These are phyloP conservation scores for Temnothorax longispinosus DNA, from an alignment of 1,140 invertebrate species.

Conservation along the genomic window DNA sequence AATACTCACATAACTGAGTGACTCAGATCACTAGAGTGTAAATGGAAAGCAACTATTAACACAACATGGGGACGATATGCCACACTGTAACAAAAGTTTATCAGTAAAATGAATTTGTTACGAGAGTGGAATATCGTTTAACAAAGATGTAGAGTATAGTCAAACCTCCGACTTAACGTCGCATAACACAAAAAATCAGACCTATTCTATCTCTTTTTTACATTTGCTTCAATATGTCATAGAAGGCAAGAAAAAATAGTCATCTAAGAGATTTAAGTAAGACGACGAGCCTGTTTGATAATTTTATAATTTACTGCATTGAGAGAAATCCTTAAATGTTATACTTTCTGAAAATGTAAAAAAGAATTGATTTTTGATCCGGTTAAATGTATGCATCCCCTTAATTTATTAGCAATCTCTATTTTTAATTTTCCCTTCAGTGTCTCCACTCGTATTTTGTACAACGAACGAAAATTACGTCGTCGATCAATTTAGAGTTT, in stretches of 20 bases:
- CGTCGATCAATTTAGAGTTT: neutral
- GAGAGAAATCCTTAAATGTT: neutral
- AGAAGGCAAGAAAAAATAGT: neutral
- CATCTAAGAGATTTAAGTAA: neutral
- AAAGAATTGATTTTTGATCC: neutral
- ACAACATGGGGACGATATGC: neutral
- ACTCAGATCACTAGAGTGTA: no score
- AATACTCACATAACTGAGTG: no score
- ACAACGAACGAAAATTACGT: neutral
- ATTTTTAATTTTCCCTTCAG: neutral
- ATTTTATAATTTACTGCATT: neutral
- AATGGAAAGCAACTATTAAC: neutral
- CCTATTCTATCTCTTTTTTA: neutral
- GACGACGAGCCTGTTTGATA: neutral
- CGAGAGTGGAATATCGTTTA: neutral
- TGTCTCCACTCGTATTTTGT: neutral
- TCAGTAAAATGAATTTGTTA: slow-evolving; percentile 22
- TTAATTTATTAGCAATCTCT: neutral
- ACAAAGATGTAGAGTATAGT: neutral
- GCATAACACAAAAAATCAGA: neutral
- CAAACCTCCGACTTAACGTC: neutral
- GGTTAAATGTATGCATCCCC: no score
- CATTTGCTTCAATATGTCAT: neutral
- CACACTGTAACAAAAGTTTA: neutral
- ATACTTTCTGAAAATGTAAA: neutral